These are phyloP conservation scores for Piaya cayana DNA, from an alignment of 2,113 vertebrate species.

Conservation along the genomic window DNA sequence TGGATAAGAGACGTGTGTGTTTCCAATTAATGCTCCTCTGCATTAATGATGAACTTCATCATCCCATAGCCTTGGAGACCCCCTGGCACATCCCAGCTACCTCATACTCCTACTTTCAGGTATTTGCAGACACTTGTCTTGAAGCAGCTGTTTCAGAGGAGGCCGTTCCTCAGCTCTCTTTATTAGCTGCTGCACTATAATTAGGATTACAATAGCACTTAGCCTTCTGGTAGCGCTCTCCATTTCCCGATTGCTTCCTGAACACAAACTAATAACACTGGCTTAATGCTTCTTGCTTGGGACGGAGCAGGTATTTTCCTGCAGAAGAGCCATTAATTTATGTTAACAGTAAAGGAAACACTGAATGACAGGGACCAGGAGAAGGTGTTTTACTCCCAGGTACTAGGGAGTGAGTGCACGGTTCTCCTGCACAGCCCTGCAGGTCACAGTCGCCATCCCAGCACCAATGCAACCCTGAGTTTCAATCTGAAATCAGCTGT, in stretches of 20 bases:
- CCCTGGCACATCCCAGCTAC: background rate
- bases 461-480: accelerated
- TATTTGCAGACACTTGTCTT: background rate
- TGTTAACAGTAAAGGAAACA: background rate
- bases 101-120: background rate
- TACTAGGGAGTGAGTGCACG: accelerated
- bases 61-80: background rate
- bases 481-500: background rate
- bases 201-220: background rate
- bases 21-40: background rate
- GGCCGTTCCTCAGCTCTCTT: background rate
- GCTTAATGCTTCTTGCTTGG: background rate
- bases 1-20: background rate
- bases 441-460: background rate
- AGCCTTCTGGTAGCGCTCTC: background rate
- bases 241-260: background rate
- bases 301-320: background rate
- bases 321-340: background rate
- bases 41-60: background rate
- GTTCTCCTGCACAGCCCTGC: background rate
- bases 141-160: background rate
- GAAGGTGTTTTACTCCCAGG: background rate
- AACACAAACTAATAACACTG: background rate
- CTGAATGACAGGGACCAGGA: accelerated
- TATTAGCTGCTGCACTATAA: background rate